Evolutionary conservation across 2,113 vertebrate genomes (phyloP).

Genomic region (Copsychus sechellarum): DNA sequence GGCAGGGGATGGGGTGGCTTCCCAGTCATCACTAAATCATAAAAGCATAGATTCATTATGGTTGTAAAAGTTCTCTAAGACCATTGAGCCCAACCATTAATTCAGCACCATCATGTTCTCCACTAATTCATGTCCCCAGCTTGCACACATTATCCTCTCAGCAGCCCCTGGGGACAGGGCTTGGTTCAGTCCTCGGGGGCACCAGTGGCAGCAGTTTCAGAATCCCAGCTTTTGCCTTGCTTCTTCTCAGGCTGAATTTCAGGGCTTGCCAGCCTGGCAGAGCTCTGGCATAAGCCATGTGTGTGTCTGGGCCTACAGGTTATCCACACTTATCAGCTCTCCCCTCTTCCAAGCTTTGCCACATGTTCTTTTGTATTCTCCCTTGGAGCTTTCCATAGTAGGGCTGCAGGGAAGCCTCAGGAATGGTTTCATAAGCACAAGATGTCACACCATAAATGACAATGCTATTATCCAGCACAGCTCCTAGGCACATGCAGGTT

Average conservation of each 20-base stretch:
- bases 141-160: not conserved
- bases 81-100: not conserved
- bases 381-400: not conserved
- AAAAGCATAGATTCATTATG: not conserved
- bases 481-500: not conserved
- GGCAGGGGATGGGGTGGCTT: not conserved
- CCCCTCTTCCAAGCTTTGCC: not conserved
- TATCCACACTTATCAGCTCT: not conserved
- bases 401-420: not conserved
- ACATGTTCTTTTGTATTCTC: not conserved
- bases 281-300: not conserved
- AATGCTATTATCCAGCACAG: not conserved
- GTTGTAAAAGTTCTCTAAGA: not conserved
- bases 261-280: not conserved
- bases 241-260: not conserved
- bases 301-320: not conserved
- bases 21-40: not conserved
- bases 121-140: not conserved
- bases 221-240: not conserved
- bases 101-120: not conserved
- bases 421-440: not conserved
- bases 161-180: not conserved
- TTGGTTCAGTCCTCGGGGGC: fast-evolving
- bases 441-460: not conserved
- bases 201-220: not conserved